Evolutionary conservation across 2,888 invertebrate species (phyloP).

Genomic region (Rutpela maculata): DNA sequence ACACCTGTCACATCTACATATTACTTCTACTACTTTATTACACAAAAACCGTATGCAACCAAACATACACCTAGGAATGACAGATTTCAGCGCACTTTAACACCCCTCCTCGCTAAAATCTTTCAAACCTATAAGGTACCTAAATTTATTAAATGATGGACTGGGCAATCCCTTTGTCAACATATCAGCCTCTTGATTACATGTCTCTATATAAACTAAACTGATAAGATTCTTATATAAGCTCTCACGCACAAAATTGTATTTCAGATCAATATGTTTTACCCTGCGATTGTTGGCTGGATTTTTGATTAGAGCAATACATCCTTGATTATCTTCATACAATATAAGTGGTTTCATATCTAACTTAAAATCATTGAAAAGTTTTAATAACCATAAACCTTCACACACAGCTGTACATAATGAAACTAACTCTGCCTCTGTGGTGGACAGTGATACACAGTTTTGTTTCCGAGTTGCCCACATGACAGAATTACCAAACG

Average conservation of each 20-base stretch:
- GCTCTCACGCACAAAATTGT: constrained; percentile 46
- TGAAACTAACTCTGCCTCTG: constrained; percentile 48
- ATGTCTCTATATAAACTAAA: constrained; percentile 20
- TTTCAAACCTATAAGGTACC: not conserved
- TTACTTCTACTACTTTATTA: too few species aligned
- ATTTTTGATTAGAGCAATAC: constrained; percentile 42
- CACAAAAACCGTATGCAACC: too few species aligned
- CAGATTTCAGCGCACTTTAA: too few species aligned
- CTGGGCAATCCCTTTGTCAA: constrained; percentile 37
- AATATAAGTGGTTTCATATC: constrained; percentile 32
- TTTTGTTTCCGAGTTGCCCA: constrained; percentile 50
- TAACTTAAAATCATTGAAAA: constrained; percentile 43
- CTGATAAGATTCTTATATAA: constrained; percentile 33
- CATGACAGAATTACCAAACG: constrained; percentile 64
- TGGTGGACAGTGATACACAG: constrained; percentile 48
- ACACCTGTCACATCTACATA: too few species aligned
- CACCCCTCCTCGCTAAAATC: constrained; percentile 31
- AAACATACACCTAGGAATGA: too few species aligned
- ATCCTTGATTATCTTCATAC: constrained; percentile 42
- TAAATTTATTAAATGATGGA: constrained; percentile 5
- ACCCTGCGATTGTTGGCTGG: constrained; percentile 44
- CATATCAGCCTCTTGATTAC: constrained; percentile 35
- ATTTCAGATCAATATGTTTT: constrained; percentile 50
- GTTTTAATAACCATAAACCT: constrained; percentile 47
- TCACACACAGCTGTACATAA: constrained; percentile 41